Conservation (phyloP, 2,113 vertebrate species). For the Dromaius novaehollandiae region DNA sequence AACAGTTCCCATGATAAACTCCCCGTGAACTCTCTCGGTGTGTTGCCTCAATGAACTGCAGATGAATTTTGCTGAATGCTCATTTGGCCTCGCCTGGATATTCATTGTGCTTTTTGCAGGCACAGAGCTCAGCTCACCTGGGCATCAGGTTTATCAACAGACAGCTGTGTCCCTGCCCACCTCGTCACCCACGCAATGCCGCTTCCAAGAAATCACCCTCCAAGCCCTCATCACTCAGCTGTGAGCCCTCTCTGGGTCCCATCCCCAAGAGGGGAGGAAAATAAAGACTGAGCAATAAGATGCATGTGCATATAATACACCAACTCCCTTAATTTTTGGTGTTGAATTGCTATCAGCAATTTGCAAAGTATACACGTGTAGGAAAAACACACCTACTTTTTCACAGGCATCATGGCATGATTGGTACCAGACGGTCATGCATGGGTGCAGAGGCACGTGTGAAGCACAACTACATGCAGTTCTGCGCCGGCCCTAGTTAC, state of each 20-base stretch:
- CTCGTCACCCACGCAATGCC: not conserved
- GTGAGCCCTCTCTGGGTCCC: not conserved
- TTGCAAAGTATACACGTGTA: accelerated
- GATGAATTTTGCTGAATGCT: constrained; percentile 35
- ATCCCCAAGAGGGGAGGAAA: not conserved
- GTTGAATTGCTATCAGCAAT: accelerated
- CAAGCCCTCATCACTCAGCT: not conserved
- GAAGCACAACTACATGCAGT: accelerated
- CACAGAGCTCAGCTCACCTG: not conserved
- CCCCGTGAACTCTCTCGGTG: constrained; percentile 30
- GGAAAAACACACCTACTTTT: not conserved
- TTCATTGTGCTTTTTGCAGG: not conserved
- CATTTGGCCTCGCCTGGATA: not conserved
- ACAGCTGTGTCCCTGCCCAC: accelerated
- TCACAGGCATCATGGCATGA: accelerated
- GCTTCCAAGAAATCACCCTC: not conserved
- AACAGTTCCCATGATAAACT: constrained; percentile 46
- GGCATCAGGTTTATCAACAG: not conserved
- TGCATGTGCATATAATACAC: not conserved
- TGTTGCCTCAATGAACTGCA: constrained; percentile 53
- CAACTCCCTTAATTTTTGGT: accelerated
- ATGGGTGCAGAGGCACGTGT: accelerated
- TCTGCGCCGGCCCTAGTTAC: accelerated
- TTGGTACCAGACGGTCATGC: not conserved
- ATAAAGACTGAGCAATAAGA: not conserved